Evolutionary conservation across 2,888 invertebrate genomes (phyloP), one percentile per base, ranked within the genome.

Genomic region (Lobophora halterata): DNA sequence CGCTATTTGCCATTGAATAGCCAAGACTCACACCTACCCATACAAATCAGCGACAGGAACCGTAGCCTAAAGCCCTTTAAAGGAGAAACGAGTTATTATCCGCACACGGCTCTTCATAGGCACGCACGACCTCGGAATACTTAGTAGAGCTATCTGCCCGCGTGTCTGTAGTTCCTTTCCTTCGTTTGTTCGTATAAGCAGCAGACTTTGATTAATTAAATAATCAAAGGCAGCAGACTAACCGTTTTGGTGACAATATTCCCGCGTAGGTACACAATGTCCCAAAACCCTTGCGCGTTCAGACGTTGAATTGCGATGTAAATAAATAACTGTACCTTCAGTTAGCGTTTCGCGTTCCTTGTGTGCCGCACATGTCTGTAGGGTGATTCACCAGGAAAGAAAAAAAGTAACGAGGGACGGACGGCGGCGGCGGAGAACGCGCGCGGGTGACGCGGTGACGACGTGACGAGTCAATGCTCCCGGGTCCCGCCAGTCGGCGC

Each of bases 381-480:
- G 46, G 72, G 72, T 83, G 83, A 85, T 66, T 85, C 83, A 83
- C 72, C 63, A 65, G 56, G 66, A 65, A 69, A 73, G 72, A 75
- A 80, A 80, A 79, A 78, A 78, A 71, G 65, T 51, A 50, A 59
- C 52, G 60, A 55, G 67, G 72, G 71, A 89, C 64, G 56, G 58
- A 61, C 64, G 21, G 23, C 30, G 26, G 25, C 52, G 55, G 83
- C 76, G 56, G 76, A 63, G 78, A 67, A 74, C 73, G 81, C 73
- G 65, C 17, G 64, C 74, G 68, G 65, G 74, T 73, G 78, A 74
- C 79, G 82, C 71, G 71, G 71, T 55, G 66, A 51, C 60, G 56
- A 54, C 64, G 49, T 58, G 58, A 58, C 61, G 68, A 82, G 85
- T 86, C 87, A 86, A 85, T 85, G 86, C 79, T 86, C 86, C 86